These are phyloP conservation scores for Coenonympha glycerion DNA, from an alignment of 2,888 invertebrate species.

Conservation along the genomic window DNA sequence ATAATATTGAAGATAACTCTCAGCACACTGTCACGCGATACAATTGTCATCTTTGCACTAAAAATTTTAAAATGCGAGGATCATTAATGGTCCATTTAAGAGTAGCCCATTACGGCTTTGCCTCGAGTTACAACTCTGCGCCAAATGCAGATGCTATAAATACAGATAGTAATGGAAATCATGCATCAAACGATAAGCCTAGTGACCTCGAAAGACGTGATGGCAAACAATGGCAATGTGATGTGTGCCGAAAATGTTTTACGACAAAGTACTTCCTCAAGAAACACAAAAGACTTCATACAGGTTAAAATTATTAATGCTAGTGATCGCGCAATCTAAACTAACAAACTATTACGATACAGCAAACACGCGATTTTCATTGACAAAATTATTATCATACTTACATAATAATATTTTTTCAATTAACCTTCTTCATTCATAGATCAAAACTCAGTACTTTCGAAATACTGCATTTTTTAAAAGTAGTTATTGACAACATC, in stretches of 20 bases:
- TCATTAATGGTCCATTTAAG: conserved; percentile 87
- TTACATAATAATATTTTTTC: no score
- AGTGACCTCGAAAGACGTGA: conserved; percentile 60
- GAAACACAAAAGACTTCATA: conserved; percentile 90
- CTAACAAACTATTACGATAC: not conserved
- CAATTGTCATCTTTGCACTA: conserved; percentile 85
- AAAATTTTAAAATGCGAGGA: conserved; percentile 87
- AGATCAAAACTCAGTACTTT: no score
- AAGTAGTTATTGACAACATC: no score
- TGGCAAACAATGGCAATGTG: conserved; percentile 90
- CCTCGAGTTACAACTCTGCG: conserved; percentile 39
- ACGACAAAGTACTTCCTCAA: conserved; percentile 93
- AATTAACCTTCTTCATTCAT: no score
- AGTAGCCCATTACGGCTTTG: conserved; percentile 83
- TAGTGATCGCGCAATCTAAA: conserved; percentile 25
- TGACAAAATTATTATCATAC: no score
- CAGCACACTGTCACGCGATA: conserved; percentile 66
- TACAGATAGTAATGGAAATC: conserved; percentile 32
- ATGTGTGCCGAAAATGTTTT: conserved; percentile 88
- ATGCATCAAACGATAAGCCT: conserved; percentile 37
- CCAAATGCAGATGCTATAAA: conserved; percentile 30
- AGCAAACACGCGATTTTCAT: not conserved
- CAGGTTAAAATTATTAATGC: conserved; percentile 78
- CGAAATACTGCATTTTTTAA: no score
- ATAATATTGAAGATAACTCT: conserved; percentile 63